A percentile compares a stretch with the other conserved stretches of the same genome.
Evolutionary conservation across 1,140 invertebrate species (phyloP).

Genomic region (Drosophila littoralis): DNA sequence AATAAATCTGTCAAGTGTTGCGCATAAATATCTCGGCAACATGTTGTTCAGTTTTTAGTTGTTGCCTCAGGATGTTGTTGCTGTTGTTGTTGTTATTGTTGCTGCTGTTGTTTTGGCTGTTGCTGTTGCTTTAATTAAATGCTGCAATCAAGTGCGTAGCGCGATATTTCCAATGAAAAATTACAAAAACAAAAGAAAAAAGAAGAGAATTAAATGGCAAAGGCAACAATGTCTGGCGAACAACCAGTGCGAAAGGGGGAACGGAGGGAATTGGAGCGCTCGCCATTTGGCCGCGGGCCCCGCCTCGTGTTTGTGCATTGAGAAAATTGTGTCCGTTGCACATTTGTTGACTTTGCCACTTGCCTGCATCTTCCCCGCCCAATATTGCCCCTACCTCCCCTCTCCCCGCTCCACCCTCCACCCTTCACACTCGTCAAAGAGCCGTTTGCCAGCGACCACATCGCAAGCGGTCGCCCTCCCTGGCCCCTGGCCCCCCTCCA

Average conservation of each 20-base stretch:
- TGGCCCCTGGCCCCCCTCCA: background rate
- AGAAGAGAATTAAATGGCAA: conserved; percentile 58
- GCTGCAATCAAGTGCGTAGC: conserved; percentile 82
- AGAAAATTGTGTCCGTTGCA: conserved; percentile 79
- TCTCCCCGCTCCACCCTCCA: background rate
- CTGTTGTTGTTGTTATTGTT: conserved; percentile 22
- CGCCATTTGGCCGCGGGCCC: conserved; percentile 63
- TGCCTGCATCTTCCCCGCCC: conserved; percentile 41
- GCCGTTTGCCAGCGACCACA: conserved; percentile 33
- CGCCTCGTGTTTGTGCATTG: conserved; percentile 75
- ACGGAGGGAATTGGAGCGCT: conserved; percentile 5
- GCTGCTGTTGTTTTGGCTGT: conserved; percentile 44
- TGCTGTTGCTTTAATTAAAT: conserved; percentile 81
- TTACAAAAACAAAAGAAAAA: conserved; percentile 51
- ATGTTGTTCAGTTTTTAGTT: conserved; percentile 77
- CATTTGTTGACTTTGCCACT: conserved; percentile 81
- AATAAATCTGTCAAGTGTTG: conserved; percentile 83
- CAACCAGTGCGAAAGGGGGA: background rate
- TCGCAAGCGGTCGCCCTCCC: conserved; percentile 10
- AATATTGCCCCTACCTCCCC: background rate
- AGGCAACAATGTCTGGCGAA: conserved; percentile 38
- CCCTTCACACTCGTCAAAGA: conserved; percentile 18
- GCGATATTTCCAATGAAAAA: conserved; percentile 82
- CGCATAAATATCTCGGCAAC: conserved; percentile 80
- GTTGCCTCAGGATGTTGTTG: conserved; percentile 67